phyloP scores from a whole-genome alignment of 2,113 vertebrate species.

The Maylandia zebra region DNA sequence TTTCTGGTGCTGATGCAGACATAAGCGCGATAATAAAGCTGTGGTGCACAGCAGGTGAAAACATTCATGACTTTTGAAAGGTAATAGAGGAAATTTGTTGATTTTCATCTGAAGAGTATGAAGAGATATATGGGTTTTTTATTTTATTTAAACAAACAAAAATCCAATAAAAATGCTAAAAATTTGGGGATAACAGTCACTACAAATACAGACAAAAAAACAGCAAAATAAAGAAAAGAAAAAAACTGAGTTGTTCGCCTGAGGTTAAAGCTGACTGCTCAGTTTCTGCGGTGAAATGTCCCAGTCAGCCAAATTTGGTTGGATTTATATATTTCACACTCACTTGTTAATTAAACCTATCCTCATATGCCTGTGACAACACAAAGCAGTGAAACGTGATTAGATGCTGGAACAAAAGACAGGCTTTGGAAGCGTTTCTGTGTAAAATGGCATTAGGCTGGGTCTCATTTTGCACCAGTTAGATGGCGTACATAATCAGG shows the following conservation, averaged over 20 bases:
- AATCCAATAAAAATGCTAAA: neutral
- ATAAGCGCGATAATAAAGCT: neutral
- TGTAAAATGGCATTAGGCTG: slow-evolving; percentile 51
- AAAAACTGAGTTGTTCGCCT: neutral
- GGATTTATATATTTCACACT: slow-evolving; percentile 34
- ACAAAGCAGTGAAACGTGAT: slow-evolving; percentile 50
- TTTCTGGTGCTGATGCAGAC: neutral
- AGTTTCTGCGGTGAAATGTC: neutral
- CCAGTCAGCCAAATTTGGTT: neutral
- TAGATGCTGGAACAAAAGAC: slow-evolving; percentile 54
- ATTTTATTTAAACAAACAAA: neutral
- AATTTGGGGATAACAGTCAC: neutral
- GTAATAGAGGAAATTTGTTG: neutral
- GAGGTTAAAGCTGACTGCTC: neutral
- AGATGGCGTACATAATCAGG: slow-evolving; percentile 61
- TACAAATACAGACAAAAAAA: neutral
- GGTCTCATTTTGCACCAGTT: slow-evolving; percentile 51
- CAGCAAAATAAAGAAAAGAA: neutral
- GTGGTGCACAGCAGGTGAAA: neutral
- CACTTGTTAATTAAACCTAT: slow-evolving; percentile 47
- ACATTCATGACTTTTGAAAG: neutral
- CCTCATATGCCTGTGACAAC: neutral
- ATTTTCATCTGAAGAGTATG: neutral
- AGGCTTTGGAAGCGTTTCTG: slow-evolving; percentile 51
- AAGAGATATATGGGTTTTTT: neutral